These are phyloP conservation scores for Pseudomyrmex concolor DNA, from an alignment of 1,140 invertebrate species.

Conservation along the genomic window DNA sequence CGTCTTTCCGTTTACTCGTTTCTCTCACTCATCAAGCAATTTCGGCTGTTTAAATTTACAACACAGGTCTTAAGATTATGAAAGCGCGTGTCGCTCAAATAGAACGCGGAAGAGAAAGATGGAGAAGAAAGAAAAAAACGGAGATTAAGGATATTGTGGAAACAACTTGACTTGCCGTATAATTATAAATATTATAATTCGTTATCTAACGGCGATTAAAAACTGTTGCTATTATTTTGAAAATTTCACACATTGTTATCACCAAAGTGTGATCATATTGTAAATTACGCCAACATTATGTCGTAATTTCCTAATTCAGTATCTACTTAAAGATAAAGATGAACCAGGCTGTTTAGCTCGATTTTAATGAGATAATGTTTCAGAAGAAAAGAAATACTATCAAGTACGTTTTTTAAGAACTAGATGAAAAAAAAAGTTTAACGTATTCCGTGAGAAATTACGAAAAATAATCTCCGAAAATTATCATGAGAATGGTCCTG, in stretches of 20 bases:
- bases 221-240: neutral
- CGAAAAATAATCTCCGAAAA: slow-evolving; percentile 78
- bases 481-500: slow-evolving; percentile 77
- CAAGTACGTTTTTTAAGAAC: neutral
- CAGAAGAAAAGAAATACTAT: slow-evolving; percentile 34
- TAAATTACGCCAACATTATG: slow-evolving; percentile 20
- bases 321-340: neutral
- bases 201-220: slow-evolving; percentile 56
- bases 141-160: slow-evolving; percentile 62
- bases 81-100: slow-evolving; percentile 58
- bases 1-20: slow-evolving; percentile 62
- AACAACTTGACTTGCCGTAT: slow-evolving; percentile 53
- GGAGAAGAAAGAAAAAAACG: slow-evolving; percentile 7
- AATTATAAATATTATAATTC: no score
- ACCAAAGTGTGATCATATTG: slow-evolving; percentile 49
- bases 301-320: slow-evolving; percentile 3
- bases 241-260: neutral
- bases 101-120: slow-evolving; percentile 10
- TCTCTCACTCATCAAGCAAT: slow-evolving; percentile 68
- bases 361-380: neutral
- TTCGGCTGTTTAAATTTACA: slow-evolving; percentile 70
- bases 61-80: slow-evolving; percentile 45
- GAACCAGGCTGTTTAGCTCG: neutral
- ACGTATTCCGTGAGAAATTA: slow-evolving; percentile 75
- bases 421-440: slow-evolving; percentile 64